Evolutionary conservation across 2,888 invertebrate species (phyloP), one percentile per base, ranked within the genome.

Genomic region (Andrena camellia): DNA sequence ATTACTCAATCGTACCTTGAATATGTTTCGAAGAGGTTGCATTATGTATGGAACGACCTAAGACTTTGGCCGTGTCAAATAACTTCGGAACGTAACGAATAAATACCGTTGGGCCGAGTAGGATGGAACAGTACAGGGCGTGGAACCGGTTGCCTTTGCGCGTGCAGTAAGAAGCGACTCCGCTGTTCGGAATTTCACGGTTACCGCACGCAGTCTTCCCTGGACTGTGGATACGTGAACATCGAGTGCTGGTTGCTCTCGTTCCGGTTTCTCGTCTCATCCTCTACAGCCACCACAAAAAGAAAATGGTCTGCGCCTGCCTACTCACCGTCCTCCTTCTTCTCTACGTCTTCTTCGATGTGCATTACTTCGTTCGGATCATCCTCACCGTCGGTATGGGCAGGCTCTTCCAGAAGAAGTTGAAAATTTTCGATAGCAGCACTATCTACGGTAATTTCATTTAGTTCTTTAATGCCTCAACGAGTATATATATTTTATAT

Each of bases 361-460:
- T 97, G 2, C 97, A 97, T 92, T 97, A 98, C 90, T 97, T 97
- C 90, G 91, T 97, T 33, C 95, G 97, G 86, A 95, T 96, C 76
- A 94, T 95, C n/a, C 96, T 96, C 85, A 97, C 97, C 0, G 95
- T 97, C n/a, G 95, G 95, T 23, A 95, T 96, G 88, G 97, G 97
- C 0, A 95, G 96, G 88, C 90, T 97, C 52, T 97, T 97, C 84
- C 96, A 96, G 91, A 96, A 96, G 92, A 97, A 96, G 92, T 95
- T 95, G 87, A 96, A 96, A 88, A 94, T 97, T 72, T 96, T 96
- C 86, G 97, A 97, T 59, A 95, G 95, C 0, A 96, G 97, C 0
- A 95, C 96, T 69, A 96, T 97, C 93, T 97, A 97, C 89, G 97
- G 97, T 97, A 95, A 96, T 95, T 10, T 57, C 13, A n/a, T 57